Conservation (phyloP, 1,140 invertebrate species). For the Bombus ignitus region DNA sequence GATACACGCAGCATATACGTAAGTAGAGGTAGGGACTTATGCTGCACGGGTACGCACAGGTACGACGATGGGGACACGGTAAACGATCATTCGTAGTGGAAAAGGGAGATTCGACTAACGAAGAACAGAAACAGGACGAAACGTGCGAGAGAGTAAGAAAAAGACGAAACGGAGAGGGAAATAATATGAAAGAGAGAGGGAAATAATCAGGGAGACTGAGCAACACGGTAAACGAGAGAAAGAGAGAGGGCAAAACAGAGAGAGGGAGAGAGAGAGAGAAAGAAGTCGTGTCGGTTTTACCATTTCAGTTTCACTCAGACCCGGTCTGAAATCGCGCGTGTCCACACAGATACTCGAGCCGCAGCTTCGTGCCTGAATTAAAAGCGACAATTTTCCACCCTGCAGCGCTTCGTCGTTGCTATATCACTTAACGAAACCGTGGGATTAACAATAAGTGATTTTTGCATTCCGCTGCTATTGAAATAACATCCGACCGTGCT, state of each 20-base stretch:
- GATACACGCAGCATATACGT: neutral
- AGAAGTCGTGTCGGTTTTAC: conserved; percentile 54
- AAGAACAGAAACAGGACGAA: neutral
- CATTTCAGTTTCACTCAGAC: conserved; percentile 67
- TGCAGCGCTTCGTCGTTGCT: neutral
- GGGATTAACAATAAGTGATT: conserved; percentile 10
- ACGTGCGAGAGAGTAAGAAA: neutral
- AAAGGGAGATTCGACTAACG: conserved; percentile 32
- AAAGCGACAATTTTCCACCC: conserved; percentile 9
- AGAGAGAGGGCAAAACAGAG: conserved; percentile 27
- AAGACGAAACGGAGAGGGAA: neutral
- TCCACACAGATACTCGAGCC: conserved; percentile 42
- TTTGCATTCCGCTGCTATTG: neutral
- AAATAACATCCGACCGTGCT: conserved; percentile 11
- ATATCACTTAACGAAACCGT: neutral
- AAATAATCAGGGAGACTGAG: conserved; percentile 32
- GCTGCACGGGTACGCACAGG: conserved; percentile 26
- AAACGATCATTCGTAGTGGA: conserved; percentile 33
- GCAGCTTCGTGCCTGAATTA: conserved; percentile 35
- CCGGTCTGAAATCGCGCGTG: conserved; percentile 61
- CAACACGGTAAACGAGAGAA: conserved; percentile 4
- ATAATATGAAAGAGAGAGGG: conserved; percentile 20
- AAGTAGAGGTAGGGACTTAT: conserved; percentile 3
- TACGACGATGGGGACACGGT: conserved; percentile 14
- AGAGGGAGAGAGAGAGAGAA: conserved; percentile 33